phyloP scores from a whole-genome alignment of 2,113 vertebrate genomes.

The Saguinus imperator region DNA sequence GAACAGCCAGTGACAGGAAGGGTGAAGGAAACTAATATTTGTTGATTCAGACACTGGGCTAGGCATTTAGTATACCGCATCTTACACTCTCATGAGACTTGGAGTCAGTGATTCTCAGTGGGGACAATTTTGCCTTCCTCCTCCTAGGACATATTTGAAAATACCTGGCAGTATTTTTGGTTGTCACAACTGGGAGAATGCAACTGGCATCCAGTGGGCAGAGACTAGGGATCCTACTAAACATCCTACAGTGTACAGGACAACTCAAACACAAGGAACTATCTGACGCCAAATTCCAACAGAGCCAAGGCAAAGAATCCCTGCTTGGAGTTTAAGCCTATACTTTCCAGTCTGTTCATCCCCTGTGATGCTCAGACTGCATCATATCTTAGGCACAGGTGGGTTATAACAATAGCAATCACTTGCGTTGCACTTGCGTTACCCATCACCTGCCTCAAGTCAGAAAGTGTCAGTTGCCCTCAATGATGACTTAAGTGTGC shows the following conservation, averaged over 20 bases:
- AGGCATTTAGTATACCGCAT: background rate
- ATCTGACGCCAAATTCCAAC: background rate
- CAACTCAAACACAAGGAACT: background rate
- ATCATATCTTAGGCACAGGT: background rate
- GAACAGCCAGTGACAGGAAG: background rate
- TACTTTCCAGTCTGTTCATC: background rate
- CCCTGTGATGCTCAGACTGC: background rate
- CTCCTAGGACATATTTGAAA: background rate
- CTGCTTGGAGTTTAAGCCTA: background rate
- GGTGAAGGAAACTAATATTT: background rate
- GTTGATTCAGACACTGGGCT: background rate
- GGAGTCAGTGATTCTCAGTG: background rate
- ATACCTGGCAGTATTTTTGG: background rate
- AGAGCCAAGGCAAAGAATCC: background rate
- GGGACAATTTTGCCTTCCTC: background rate
- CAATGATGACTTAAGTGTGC: background rate
- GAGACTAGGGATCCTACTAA: background rate
- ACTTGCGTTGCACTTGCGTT: background rate
- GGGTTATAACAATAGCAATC: background rate
- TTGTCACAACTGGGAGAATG: background rate
- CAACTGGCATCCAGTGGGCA: background rate
- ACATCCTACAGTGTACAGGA: background rate
- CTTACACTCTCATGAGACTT: background rate
- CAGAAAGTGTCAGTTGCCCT: background rate
- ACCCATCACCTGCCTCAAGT: rapidly evolving